Conservation (phyloP, 2,888 invertebrate genomes). For the Tetranychus truncatus region DNA sequence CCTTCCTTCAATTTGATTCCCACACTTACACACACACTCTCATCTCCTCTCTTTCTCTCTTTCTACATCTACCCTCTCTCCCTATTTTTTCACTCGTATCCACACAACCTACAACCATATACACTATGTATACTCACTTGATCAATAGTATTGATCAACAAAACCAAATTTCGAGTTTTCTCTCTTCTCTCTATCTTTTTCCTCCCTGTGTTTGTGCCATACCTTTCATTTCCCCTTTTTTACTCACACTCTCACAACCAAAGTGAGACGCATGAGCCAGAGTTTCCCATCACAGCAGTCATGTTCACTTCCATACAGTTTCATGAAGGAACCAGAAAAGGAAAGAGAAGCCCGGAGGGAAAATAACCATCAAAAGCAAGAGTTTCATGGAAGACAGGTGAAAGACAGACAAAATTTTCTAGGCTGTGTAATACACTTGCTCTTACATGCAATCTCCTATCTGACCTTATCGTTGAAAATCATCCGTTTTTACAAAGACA, state of each 20-base stretch:
- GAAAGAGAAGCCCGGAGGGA: background rate
- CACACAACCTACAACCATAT: background rate
- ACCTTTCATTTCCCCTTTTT: background rate
- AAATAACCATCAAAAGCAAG: background rate
- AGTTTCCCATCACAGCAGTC: background rate
- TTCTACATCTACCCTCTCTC: background rate
- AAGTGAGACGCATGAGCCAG: background rate
- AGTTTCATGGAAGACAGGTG: background rate
- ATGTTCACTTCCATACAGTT: background rate
- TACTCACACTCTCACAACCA: background rate
- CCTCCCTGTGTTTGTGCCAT: background rate
- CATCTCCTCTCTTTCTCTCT: background rate
- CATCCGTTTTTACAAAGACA: background rate
- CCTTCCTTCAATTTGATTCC: background rate
- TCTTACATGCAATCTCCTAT: no score
- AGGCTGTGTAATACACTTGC: background rate
- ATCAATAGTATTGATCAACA: background rate
- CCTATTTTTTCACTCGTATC: background rate
- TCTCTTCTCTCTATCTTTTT: background rate
- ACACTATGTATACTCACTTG: background rate
- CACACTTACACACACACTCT: slow-evolving; percentile 7
- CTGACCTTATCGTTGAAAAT: background rate
- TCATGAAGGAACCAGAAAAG: background rate
- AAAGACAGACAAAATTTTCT: background rate
- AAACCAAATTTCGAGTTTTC: background rate